These are phyloP conservation scores for Mormoops blainvillei DNA, from an alignment of 2,113 vertebrate species.

Conservation along the genomic window DNA sequence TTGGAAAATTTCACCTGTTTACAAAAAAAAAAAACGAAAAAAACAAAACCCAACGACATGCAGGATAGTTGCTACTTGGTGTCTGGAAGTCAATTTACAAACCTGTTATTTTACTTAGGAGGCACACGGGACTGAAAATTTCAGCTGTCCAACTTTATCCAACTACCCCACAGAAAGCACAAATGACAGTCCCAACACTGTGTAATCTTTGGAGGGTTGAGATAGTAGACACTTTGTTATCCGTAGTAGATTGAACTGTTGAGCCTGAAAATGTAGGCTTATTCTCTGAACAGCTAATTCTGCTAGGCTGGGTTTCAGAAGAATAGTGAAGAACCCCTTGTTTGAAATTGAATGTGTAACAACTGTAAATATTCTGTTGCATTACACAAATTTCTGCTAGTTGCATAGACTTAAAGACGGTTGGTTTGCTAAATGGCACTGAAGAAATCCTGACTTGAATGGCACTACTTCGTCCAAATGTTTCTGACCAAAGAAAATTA, in stretches of 20 bases:
- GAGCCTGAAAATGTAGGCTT: not conserved
- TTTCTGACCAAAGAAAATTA: slow-evolving; percentile 75
- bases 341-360: not conserved
- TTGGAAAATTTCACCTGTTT: slow-evolving; percentile 25
- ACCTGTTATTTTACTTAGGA: not conserved
- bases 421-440: slow-evolving; percentile 68
- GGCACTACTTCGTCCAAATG: slow-evolving; percentile 74
- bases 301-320: not conserved
- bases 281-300: slow-evolving; percentile 9
- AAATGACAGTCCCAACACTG: not conserved
- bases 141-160: slow-evolving; percentile 46
- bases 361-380: not conserved
- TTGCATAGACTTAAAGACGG: slow-evolving; percentile 78
- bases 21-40: too few species aligned
- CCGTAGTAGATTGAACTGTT: not conserved
- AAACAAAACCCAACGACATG: not conserved
- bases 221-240: slow-evolving; percentile 21
- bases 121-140: slow-evolving; percentile 3
- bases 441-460: slow-evolving; percentile 63
- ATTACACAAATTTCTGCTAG: slow-evolving; percentile 56
- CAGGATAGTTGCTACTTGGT: slow-evolving; percentile 29
- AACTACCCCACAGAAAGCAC: not conserved
- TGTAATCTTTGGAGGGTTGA: not conserved
- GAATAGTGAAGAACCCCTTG: not conserved
- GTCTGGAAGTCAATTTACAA: slow-evolving; percentile 8